Evolutionary conservation across 2,797 vertebrate species (phyloP), one percentile per base, ranked within the genome.

Genomic region (Podarcis lilfordi): DNA sequence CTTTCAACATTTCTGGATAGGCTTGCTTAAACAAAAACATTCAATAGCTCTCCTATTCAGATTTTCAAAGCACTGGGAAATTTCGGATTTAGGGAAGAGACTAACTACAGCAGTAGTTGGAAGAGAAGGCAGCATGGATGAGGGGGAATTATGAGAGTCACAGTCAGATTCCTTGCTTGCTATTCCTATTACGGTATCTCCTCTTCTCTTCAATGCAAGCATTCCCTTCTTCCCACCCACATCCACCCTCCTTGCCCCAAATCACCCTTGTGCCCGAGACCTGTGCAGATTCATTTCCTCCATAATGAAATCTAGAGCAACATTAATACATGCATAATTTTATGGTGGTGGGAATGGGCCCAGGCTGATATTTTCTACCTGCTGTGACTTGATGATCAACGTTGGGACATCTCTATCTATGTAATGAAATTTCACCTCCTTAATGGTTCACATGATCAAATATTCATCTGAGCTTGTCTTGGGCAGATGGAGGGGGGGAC

Each of bases 301-400:
- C 95, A 95, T 97, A 97, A 97, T 97, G 95, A 97, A 97, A 97
- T 97, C 96, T 96, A 92, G 95, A 97, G 95, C 97, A 97, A 97
- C 96, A 97, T 97, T 97, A 97, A 97, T 97, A 96, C 95, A 96
- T 96, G 95, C 96, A 95, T 97, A 97, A 97, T 97, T 97, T 97
- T 97, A 95, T 97, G 96, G 95, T 96, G 90, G 94, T 19, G 21
- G 92, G 95, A 97, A 97, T 96, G 95, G 96, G 95, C 84, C 95
- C 96, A 94, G 50, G 96, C 94, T 97, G 96, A 97, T 97, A 92
- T 85, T 97, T 97, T 97, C 96, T 97, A 97, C 97, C 97, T 97
- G 97, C 97, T 97, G 97, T 97, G 96, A 94, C 97, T 96, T 97
- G 97, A 97, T 97, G 97, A 97, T 96, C 97, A 97, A 97, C 97